These are phyloP conservation scores for Pristionchus arcanus DNA, from an alignment of 2,888 invertebrate species.

Conservation along the genomic window DNA sequence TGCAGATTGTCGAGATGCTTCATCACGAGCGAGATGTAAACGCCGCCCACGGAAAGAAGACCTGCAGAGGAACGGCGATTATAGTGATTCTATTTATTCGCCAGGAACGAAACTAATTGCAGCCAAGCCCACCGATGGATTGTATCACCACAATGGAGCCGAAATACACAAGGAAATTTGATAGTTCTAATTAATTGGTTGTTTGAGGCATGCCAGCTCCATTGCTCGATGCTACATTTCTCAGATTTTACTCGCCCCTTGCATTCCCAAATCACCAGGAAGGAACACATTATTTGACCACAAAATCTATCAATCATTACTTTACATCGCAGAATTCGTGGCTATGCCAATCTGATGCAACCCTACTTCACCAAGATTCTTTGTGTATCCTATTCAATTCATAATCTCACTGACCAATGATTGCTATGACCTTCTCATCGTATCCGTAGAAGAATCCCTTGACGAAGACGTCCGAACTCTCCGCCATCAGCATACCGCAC, in stretches of 20 bases:
- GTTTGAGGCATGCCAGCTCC: too few species aligned
- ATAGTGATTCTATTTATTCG: too few species aligned
- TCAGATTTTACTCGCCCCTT: not conserved
- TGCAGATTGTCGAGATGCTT: slow-evolving; percentile 79
- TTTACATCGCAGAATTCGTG: not conserved
- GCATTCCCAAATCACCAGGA: not conserved
- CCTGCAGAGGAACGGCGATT: slow-evolving; percentile 61
- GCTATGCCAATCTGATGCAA: too few species aligned
- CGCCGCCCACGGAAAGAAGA: slow-evolving; percentile 76
- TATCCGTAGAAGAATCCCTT: slow-evolving; percentile 79
- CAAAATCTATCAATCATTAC: not conserved
- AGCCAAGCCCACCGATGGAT: not conserved
- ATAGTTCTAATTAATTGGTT: too few species aligned
- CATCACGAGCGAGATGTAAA: slow-evolving; percentile 79
- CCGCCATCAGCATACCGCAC: slow-evolving; percentile 60
- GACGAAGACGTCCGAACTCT: slow-evolving; percentile 66
- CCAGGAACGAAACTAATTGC: too few species aligned
- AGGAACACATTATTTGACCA: not conserved
- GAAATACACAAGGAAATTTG: not conserved
- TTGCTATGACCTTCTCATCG: slow-evolving; percentile 72
- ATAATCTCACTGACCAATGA: too few species aligned
- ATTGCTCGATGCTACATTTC: not conserved
- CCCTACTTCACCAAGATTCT: not conserved
- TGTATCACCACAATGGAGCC: not conserved
- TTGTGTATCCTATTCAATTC: too few species aligned